Percentiles rank a stretch among this genome's conserved stretches.
Conservation (phyloP, 2,113 vertebrate genomes). For the Lasiurus cinereus region DNA sequence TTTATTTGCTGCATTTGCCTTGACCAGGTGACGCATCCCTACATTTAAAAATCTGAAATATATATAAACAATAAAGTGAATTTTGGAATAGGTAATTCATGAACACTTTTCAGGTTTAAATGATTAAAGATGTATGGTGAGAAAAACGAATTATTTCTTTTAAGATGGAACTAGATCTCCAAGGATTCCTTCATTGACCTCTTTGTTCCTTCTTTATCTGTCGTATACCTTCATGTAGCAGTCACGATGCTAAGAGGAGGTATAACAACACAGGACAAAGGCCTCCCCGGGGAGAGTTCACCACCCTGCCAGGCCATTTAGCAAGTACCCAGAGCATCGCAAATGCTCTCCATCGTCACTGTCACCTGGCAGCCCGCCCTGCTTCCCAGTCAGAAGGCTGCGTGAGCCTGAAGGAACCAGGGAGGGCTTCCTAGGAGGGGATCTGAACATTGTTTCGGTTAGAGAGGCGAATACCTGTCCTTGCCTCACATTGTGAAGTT, state of each 20-base stretch:
- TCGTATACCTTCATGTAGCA: not conserved
- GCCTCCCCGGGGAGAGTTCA: not conserved
- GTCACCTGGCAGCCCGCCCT: not conserved
- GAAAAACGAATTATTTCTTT: not conserved
- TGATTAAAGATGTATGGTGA: not conserved
- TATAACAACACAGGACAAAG: not conserved
- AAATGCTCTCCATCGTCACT: not conserved
- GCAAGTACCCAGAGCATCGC: not conserved
- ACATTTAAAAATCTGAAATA: conserved; percentile 7
- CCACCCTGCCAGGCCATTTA: not conserved
- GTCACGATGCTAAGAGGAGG: not conserved
- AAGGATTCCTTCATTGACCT: not conserved
- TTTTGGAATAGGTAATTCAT: not conserved
- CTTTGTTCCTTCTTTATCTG: not conserved
- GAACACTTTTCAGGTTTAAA: not conserved
- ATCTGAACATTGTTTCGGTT: not conserved
- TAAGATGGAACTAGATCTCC: not conserved
- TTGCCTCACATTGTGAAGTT: not conserved
- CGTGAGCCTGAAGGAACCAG: not conserved
- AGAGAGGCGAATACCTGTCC: not conserved
- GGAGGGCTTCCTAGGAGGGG: not conserved
- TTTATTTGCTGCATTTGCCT: not conserved
- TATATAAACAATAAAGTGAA: not conserved
- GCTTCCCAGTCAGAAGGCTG: not conserved
- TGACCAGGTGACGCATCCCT: not conserved